A percentile compares a stretch with the other conserved stretches of the same genome.
phyloP scores from a whole-genome alignment of 2,797 vertebrate species.

The Danio kyathit region DNA sequence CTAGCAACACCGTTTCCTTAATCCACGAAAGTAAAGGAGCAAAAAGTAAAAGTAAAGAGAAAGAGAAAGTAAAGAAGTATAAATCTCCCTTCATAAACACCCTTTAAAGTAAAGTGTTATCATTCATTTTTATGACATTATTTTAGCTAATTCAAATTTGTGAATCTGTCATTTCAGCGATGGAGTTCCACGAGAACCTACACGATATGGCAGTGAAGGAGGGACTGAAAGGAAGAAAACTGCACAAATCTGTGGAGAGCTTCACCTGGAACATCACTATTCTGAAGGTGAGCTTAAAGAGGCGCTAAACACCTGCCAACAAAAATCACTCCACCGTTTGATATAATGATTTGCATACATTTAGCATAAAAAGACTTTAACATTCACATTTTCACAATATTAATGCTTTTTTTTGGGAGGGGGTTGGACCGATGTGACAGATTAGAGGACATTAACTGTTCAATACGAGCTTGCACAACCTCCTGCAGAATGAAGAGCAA shows the following conservation, averaged over 20 bases:
- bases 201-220: slow-evolving; percentile 91
- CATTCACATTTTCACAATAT: background rate
- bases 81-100: no score
- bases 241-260: slow-evolving; percentile 94
- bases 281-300: slow-evolving; percentile 85
- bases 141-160: background rate
- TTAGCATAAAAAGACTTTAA: background rate
- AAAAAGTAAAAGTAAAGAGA: no score
- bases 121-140: no score
- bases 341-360: slow-evolving; percentile 7
- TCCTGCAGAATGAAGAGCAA: slow-evolving; percentile 5
- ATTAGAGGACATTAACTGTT: slow-evolving; percentile 1
- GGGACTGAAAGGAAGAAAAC: slow-evolving; percentile 94
- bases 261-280: slow-evolving; percentile 99
- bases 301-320: background rate
- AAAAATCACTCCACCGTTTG: background rate
- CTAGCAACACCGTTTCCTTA: no score
- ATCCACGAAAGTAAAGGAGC: no score
- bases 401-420: no score
- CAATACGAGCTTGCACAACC: background rate
- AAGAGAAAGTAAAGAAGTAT: no score
- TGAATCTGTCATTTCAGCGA: slow-evolving; percentile 78
- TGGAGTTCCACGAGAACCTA: slow-evolving; percentile 98
- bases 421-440: background rate
- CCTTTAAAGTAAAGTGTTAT: no score